Conservation (phyloP, 1,140 invertebrate species). For the Helicoverpa zea region DNA sequence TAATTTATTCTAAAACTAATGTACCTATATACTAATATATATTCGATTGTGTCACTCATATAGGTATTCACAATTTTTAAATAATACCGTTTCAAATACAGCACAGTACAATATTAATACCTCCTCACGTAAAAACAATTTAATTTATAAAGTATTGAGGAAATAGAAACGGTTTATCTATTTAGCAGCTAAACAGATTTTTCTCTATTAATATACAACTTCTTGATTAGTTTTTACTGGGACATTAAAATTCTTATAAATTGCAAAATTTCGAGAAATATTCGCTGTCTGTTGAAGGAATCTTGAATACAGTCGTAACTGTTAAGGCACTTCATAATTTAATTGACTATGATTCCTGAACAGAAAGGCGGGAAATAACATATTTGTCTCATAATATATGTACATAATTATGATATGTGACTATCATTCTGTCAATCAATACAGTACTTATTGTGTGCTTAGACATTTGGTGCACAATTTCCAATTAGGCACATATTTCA, state of each 20-base stretch:
- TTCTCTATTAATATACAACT: not conserved
- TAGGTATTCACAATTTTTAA: not conserved
- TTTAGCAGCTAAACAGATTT: not conserved
- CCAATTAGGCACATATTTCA: too few species aligned
- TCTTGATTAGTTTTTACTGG: not conserved
- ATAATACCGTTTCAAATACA: not conserved
- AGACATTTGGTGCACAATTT: not conserved
- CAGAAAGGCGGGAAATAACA: conserved; percentile 35
- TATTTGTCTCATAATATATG: not conserved
- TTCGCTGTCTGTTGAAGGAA: conserved; percentile 24
- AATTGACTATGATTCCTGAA: conserved; percentile 23
- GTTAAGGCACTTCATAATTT: conserved; percentile 35
- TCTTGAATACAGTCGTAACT: conserved; percentile 6
- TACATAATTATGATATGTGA: not conserved
- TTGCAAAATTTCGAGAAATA: not conserved
- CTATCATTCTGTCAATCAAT: not conserved
- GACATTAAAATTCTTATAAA: not conserved
- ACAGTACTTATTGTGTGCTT: not conserved
- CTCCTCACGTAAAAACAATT: not conserved
- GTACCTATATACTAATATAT: not conserved
- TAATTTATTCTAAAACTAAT: conserved; percentile 26
- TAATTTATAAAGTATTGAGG: not conserved
- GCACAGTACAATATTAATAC: not conserved
- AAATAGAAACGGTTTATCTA: not conserved
- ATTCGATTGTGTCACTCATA: conserved; percentile 30